phyloP scores from a whole-genome alignment of 2,797 vertebrate genomes.

The Gorsachius magnificus region DNA sequence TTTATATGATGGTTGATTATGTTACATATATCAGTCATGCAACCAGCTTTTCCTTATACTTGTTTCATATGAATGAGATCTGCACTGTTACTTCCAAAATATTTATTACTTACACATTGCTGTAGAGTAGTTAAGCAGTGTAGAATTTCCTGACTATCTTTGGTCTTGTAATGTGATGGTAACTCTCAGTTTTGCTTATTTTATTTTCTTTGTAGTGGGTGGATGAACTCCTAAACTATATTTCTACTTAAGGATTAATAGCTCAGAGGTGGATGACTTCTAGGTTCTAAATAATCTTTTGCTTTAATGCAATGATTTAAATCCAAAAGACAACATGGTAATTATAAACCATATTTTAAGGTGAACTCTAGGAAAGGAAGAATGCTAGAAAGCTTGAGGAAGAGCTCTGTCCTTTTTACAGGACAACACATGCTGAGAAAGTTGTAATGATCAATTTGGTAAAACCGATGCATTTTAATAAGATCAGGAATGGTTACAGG shows the following conservation, averaged over 20 bases:
- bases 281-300: neutral
- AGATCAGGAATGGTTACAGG: neutral
- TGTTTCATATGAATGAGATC: neutral
- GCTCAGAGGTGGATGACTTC: neutral
- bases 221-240: neutral
- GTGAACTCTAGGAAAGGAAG: neutral
- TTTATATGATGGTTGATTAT: neutral
- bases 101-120: neutral
- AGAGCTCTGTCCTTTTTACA: neutral
- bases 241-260: neutral
- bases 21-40: fast-evolving
- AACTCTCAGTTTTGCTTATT: neutral
- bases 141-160: neutral
- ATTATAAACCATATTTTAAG: neutral
- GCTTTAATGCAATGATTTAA: neutral
- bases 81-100: neutral
- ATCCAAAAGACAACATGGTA: neutral
- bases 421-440: neutral
- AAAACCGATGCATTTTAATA: neutral
- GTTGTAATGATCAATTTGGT: neutral
- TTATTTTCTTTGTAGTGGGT: neutral
- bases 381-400: neutral
- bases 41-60: neutral
- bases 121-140: neutral
- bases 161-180: neutral